Evolutionary conservation across 2,113 vertebrate genomes (phyloP), one percentile per base, ranked within the genome.

Genomic region (Apaloderma vittatum): DNA sequence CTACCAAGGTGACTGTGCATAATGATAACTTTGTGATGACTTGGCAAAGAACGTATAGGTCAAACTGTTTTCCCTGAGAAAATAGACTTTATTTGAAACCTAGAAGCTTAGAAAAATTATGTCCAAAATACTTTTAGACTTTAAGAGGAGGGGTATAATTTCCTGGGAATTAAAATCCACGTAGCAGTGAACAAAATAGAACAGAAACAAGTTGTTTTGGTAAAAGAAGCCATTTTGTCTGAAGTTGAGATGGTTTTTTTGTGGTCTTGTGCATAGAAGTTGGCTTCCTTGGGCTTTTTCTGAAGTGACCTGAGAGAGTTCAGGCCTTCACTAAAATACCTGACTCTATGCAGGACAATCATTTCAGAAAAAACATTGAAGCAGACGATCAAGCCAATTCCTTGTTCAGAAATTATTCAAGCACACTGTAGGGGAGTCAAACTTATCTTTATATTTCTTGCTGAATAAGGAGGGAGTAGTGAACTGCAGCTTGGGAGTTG

Each of bases 221-320:
- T 9, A 52, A 85, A 63, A 85, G 18, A 71, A 88, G 19, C 2
- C 0, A 7, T 48, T 87, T 61, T 45, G 30, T 43, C 11, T 27
- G 16, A 75, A 72, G 12, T 8, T 36, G 11, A 58, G 11, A 9
- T 74, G 21, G 3, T 67, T 18, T 72, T 11, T 65, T 54, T 36
- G 5, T 24, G 16, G 7, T 2, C 8, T 32, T 59, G 3, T 10
- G 48, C 0, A 2, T 63, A 55, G 36, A 46, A 67, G 8, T 3
- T 87, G 43, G 3, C 20, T 87, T 59, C 15, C 16, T 51, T 15
- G 6, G 27, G 3, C 20, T 65, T 12, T 52, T 74, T 55, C 37
- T 55, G 6, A 84, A 51, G 45, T 57, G 62, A 34, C 27, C n/a
- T 65, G 32, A 46, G 9, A 52, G 7, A 68, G 7, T 40, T 65